Percentiles rank a stretch among this genome's conserved stretches.
These are phyloP conservation scores for Orcinus orca DNA, from an alignment of 2,113 vertebrate genomes.

Conservation along the genomic window DNA sequence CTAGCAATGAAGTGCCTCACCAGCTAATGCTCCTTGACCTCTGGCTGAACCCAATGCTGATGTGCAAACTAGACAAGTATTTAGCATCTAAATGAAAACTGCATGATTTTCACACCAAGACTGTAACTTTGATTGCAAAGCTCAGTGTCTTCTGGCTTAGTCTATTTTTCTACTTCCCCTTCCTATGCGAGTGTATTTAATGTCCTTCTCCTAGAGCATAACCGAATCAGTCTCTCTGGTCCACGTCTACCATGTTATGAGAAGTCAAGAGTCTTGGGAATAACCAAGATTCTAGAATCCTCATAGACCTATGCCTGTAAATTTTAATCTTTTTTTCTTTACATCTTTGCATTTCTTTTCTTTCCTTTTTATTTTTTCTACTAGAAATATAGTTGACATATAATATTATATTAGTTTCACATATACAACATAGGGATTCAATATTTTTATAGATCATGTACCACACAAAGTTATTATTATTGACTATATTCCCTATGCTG, in stretches of 20 bases:
- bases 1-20: not conserved
- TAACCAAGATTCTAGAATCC: not conserved
- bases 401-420: no score
- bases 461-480: no score
- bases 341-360: not conserved
- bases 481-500: no score
- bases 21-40: not conserved
- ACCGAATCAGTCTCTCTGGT: not conserved
- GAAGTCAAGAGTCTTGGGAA: not conserved
- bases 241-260: not conserved
- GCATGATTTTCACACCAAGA: not conserved
- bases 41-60: not conserved
- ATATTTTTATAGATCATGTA: no score
- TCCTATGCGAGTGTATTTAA: no score
- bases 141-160: not conserved
- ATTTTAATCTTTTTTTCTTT: not conserved
- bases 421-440: no score
- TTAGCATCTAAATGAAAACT: not conserved
- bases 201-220: not conserved
- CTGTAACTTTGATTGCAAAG: not conserved
- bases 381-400: no score
- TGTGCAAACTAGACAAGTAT: not conserved
- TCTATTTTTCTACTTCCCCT: not conserved
- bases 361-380: not conserved
- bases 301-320: not conserved